phyloP scores from a whole-genome alignment of 2,113 vertebrate species.

The Hemichromis elongatus region DNA sequence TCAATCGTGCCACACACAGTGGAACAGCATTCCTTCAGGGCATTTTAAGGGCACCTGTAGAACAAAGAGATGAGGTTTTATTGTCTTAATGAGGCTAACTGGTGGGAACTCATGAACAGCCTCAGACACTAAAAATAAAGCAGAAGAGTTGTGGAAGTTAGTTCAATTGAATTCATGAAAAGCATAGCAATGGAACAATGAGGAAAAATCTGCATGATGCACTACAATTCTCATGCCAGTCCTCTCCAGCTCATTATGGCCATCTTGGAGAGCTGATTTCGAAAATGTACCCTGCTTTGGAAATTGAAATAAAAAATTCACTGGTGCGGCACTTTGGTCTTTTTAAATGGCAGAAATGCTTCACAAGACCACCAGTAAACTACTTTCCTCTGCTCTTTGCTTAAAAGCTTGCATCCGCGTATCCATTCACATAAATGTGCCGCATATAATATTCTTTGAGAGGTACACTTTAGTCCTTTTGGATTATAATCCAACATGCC shows the following conservation, averaged over 20 bases:
- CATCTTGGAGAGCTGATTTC: neutral
- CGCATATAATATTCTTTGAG: neutral
- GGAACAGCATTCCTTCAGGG: neutral
- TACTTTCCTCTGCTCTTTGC: neutral
- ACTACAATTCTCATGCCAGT: neutral
- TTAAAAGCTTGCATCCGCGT: neutral
- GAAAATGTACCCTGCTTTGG: neutral
- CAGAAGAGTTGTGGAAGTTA: neutral
- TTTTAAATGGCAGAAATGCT: neutral
- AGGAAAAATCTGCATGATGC: neutral
- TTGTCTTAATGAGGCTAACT: neutral
- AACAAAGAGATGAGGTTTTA: neutral
- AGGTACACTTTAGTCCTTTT: neutral
- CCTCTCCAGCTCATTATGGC: neutral
- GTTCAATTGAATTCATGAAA: neutral
- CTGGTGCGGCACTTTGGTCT: neutral
- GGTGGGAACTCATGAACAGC: neutral
- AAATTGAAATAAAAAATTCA: neutral
- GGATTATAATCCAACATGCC: neutral
- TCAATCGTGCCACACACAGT: neutral
- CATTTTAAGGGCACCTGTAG: neutral
- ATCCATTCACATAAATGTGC: neutral
- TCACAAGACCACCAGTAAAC: neutral
- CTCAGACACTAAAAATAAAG: neutral
- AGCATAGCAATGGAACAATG: fast-evolving